Percentiles rank a stretch among this genome's conserved stretches.
Conservation (phyloP, 2,797 vertebrate species). For the Emydoidea blandingii region DNA sequence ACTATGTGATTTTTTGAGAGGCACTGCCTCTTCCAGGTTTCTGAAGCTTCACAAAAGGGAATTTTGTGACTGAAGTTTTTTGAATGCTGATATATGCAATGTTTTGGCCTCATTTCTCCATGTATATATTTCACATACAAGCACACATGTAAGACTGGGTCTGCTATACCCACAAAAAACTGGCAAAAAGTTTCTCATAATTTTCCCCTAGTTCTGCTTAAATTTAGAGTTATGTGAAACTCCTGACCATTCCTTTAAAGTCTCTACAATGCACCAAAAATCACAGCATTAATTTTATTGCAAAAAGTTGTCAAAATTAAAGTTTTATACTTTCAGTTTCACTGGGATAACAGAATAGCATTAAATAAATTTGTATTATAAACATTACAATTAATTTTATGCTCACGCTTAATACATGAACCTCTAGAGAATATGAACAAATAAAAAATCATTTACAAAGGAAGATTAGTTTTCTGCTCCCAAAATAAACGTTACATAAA, state of each 20-base stretch:
- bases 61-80: not conserved
- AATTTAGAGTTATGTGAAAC: not conserved
- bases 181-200: not conserved
- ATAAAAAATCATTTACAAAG: not conserved
- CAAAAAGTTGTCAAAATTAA: not conserved
- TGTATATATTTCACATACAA: not conserved
- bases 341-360: not conserved
- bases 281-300: not conserved
- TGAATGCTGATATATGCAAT: fast-evolving
- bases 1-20: not conserved
- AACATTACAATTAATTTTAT: not conserved
- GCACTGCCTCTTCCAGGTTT: not conserved
- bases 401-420: not conserved
- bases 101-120: not conserved
- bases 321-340: not conserved
- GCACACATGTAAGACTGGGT: not conserved
- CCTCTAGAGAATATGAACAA: not conserved
- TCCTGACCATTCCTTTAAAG: not conserved
- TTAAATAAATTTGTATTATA: not conserved
- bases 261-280: not conserved
- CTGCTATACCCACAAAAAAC: not conserved
- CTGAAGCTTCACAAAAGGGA: not conserved
- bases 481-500: not conserved
- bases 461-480: not conserved
- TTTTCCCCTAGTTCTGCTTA: not conserved